Conservation (phyloP, 1,140 invertebrate species). For the Trichoplusia ni region DNA sequence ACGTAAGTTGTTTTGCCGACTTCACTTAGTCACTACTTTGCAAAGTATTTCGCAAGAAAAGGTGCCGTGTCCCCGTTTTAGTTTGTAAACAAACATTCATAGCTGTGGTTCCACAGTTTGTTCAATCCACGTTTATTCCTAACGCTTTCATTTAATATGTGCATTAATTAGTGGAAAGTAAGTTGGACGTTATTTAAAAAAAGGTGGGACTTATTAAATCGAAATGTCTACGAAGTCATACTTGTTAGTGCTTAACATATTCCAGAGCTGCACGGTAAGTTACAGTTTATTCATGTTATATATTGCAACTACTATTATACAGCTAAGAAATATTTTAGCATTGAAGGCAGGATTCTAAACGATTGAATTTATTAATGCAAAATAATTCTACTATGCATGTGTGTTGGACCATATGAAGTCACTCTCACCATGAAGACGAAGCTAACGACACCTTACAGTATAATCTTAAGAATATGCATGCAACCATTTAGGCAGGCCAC, state of each 20-base stretch:
- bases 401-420: no score
- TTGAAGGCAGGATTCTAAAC: no score
- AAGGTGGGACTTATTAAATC: background rate
- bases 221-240: constrained; percentile 12
- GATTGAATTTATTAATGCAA: no score
- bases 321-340: no score
- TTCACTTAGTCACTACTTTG: constrained; percentile 59
- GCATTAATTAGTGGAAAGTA: background rate
- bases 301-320: no score
- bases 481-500: no score
- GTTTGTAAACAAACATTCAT: constrained; percentile 67
- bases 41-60: constrained; percentile 65
- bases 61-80: constrained; percentile 64
- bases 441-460: no score
- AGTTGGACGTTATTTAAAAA: no score
- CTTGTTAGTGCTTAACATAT: background rate
- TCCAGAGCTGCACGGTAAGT: constrained; percentile 12
- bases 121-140: background rate
- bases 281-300: background rate
- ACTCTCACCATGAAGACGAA: no score
- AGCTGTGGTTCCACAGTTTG: constrained; percentile 8
- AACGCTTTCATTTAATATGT: background rate
- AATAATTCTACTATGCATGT: no score
- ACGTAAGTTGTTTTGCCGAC: constrained; percentile 70
- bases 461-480: no score